These are phyloP conservation scores for Pachyramphus minor DNA, from an alignment of 2,113 vertebrate genomes.

Conservation along the genomic window DNA sequence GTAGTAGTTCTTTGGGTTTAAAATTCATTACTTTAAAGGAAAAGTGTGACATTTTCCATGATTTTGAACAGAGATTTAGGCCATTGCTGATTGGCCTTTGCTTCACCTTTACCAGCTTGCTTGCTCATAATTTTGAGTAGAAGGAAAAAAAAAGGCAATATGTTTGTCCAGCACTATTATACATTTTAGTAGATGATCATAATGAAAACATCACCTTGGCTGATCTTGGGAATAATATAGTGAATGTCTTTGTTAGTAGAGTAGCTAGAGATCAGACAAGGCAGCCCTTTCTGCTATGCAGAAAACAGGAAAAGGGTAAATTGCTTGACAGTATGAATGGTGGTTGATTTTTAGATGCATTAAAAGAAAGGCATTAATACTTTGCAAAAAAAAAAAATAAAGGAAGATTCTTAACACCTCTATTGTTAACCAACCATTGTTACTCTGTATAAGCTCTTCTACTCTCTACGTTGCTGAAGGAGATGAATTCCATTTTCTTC, in stretches of 20 bases:
- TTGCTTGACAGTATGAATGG: slow-evolving; percentile 1
- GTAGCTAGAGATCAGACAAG: background rate
- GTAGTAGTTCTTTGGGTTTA: background rate
- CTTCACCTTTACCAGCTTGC: background rate
- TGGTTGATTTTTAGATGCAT: slow-evolving; percentile 23
- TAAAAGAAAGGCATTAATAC: background rate
- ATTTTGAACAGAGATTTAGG: background rate
- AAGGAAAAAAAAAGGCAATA: background rate
- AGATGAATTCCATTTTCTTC: slow-evolving; percentile 22
- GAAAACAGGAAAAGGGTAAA: background rate
- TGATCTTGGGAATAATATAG: background rate
- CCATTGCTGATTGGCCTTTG: background rate
- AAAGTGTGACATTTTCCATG: background rate
- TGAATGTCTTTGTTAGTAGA: background rate
- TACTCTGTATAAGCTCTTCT: background rate
- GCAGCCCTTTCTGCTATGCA: background rate
- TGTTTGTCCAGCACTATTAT: background rate
- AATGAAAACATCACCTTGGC: background rate
- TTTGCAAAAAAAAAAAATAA: background rate
- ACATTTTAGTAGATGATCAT: background rate
- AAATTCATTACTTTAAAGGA: background rate
- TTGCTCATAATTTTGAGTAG: background rate
- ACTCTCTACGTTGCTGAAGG: background rate
- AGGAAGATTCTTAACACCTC: background rate
- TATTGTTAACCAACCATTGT: slow-evolving; percentile 25